Conservation (phyloP, 2,888 invertebrate species). For the Ectemnius cavifrons region DNA sequence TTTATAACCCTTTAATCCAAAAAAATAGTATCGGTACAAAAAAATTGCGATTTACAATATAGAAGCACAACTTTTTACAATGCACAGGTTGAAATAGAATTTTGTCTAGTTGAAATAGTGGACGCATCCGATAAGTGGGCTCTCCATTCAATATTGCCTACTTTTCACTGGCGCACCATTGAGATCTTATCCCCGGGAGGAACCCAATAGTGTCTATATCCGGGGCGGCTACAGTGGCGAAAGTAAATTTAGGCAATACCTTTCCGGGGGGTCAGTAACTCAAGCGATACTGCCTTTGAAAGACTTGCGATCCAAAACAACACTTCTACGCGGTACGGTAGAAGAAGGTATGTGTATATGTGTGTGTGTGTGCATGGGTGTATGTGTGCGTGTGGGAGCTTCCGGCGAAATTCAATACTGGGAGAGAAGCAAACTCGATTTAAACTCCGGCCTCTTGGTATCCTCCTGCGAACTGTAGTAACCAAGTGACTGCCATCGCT, state of each 20-base stretch:
- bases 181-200: not conserved
- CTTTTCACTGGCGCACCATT: not conserved
- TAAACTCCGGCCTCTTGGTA: slow-evolving; percentile 54
- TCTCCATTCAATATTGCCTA: not conserved
- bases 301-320: slow-evolving; percentile 45
- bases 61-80: no score
- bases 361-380: no score
- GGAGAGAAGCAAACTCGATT: slow-evolving; percentile 55
- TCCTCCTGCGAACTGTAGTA: slow-evolving; percentile 40
- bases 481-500: slow-evolving; percentile 38
- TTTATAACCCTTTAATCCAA: no score
- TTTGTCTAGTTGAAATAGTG: no score
- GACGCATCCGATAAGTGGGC: no score
- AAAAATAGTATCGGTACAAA: no score
- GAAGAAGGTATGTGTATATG: no score
- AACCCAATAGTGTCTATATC: not conserved
- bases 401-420: slow-evolving; percentile 57
- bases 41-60: no score
- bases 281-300: slow-evolving; percentile 43
- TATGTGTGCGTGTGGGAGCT: slow-evolving; percentile 11
- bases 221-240: no score
- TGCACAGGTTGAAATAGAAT: no score
- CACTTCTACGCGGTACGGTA: slow-evolving; percentile 45
- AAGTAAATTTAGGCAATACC: slow-evolving; percentile 43
- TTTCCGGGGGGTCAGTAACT: slow-evolving; percentile 28